Evolutionary conservation across 30 jellyfish, hydroid and myxozoan genomes (phyloP).

Genomic region (Aurelia aurita): DNA sequence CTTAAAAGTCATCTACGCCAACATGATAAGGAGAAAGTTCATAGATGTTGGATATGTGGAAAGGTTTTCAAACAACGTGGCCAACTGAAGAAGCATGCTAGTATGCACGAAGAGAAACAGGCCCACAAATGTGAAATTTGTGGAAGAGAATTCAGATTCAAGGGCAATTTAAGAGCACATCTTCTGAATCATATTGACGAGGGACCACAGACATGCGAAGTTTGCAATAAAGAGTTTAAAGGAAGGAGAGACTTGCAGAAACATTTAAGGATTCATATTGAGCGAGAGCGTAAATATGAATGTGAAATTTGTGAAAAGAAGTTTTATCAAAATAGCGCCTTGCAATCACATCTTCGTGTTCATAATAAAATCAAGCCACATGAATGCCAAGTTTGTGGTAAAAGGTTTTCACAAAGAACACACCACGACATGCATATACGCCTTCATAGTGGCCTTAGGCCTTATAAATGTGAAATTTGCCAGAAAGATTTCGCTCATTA

Average conservation of each 20-base stretch:
- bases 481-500: background rate
- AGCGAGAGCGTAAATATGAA: background rate
- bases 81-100: background rate
- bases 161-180: background rate
- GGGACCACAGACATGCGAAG: no score
- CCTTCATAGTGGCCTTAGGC: background rate
- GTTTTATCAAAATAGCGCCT: constrained; percentile 5
- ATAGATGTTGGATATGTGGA: background rate
- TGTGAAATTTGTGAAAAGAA: constrained; percentile 32
- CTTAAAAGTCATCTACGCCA: background rate
- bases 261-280: background rate
- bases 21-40: background rate
- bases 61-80: background rate
- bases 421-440: constrained; percentile 11
- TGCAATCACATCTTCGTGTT: constrained; percentile 6
- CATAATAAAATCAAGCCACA: constrained; percentile 16
- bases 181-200: background rate
- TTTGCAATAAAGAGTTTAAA: background rate
- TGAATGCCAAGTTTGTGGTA: constrained; percentile 38
- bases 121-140: background rate
- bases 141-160: background rate
- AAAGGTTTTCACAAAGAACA: constrained; percentile 14
- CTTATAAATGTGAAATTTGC: constrained; percentile 11
- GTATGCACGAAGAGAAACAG: background rate
- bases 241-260: constrained; percentile 5